Percentiles rank a stretch among this genome's conserved stretches.
These are phyloP conservation scores for Oncorhynchus gorbuscha DNA, from an alignment of 2,113 vertebrate genomes.

Conservation along the genomic window DNA sequence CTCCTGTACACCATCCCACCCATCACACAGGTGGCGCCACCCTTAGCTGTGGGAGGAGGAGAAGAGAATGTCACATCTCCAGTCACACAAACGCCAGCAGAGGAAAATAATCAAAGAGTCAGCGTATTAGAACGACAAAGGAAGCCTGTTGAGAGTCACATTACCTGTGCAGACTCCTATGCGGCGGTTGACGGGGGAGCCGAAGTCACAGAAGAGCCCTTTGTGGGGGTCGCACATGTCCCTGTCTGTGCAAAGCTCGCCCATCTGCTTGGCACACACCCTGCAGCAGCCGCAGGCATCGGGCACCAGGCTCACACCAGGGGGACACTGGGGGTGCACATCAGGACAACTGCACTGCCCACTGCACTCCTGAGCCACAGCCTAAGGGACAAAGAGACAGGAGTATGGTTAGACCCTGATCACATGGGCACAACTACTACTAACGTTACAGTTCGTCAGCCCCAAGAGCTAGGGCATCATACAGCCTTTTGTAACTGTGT, in stretches of 20 bases:
- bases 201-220: slow-evolving; percentile 92
- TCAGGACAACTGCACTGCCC: slow-evolving; percentile 83
- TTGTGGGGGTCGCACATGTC: slow-evolving; percentile 94
- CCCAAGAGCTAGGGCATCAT: too few species aligned
- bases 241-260: slow-evolving; percentile 91
- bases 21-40: slow-evolving; percentile 92
- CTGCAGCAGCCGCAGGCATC: slow-evolving; percentile 95
- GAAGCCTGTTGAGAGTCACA: slow-evolving; percentile 30
- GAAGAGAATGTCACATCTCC: background rate
- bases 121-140: too few species aligned
- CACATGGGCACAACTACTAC: background rate
- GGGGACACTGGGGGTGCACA: slow-evolving; percentile 78
- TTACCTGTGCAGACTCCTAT: slow-evolving; percentile 96
- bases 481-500: too few species aligned
- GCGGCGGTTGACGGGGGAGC: slow-evolving; percentile 85
- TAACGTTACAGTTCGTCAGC: background rate
- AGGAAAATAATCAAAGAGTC: too few species aligned
- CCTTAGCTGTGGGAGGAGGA: slow-evolving; percentile 77
- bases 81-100: background rate
- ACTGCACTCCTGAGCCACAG: slow-evolving; percentile 83
- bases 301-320: slow-evolving; percentile 86
- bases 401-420: background rate
- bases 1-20: slow-evolving; percentile 90
- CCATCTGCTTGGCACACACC: slow-evolving; percentile 95
- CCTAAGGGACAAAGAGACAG: slow-evolving; percentile 63